Base-by-base conservation (phyloP, 2,888 invertebrate species). In the Trissolcus brochymenae region DNA sequence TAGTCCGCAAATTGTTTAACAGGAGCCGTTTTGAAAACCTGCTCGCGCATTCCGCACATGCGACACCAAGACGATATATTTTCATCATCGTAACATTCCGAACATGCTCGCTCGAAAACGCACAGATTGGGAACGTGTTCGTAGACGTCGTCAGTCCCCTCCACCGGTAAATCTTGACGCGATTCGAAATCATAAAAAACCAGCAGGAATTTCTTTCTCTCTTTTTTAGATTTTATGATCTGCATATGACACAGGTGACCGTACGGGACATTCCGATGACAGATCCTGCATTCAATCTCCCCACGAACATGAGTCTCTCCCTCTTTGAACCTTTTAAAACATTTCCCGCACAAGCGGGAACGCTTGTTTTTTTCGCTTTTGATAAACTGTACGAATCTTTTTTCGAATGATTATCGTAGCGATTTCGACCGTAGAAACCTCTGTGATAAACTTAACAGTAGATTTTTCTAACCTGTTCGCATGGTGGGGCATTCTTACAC, bases 31-130 rank as follows among this genome's bases (percentile, higher is more conserved):
- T 9, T 2, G 19, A 41, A 61, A 50, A 61, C 9, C 35, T 19
- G 9, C 16, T 13, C 11, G 29, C 17, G 14, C 17, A 19, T 6
- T 6, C 17, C 11, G n/a, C 19, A 19, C 1, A 9, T 6, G 29
- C 6, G 6, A 29, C 29, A 29, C 7, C 6, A 7, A 2, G 29
- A 7, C 6, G 29, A 7, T 6, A 29, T 4, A 29, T 29, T 9
- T 9, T 29, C 29, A 6, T 29, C 6, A 16, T 62, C 71, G 21
- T 71, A 49, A 50, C 57, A 83, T 92, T 92, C 81, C 16, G 60
- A 14, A 46, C 56, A 66, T 49, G 35, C 50, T 46, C 56, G 43
- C 11, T 64, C 14, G 9, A 50, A 11, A 1, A 65, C 49, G 29
- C 54, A 66, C 4, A 66, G 56, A 17, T 46, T 70, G 7, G 49